Percentiles rank a stretch among this genome's conserved stretches.
Evolutionary conservation across 2,797 vertebrate genomes (phyloP).

Genomic region (Poliocrania exsul): DNA sequence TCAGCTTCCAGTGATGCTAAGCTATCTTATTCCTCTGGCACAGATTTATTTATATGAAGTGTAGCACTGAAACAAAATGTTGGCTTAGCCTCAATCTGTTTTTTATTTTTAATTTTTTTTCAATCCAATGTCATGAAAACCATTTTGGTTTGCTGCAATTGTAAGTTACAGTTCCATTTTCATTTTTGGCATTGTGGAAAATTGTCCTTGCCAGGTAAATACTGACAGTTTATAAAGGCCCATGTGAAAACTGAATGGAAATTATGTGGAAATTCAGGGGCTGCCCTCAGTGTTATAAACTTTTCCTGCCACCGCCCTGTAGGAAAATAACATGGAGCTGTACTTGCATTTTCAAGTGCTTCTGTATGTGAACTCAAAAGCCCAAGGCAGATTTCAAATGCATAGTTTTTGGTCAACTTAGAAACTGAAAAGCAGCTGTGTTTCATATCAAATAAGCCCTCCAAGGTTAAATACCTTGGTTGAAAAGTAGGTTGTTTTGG

Average conservation of each 20-base stretch:
- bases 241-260: neutral
- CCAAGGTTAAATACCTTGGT: neutral
- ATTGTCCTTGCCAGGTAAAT: neutral
- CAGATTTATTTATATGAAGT: constrained; percentile 34
- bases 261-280: neutral
- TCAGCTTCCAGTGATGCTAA: constrained; percentile 25
- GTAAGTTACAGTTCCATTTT: neutral
- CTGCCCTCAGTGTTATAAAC: neutral
- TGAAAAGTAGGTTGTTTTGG: constrained; percentile 25
- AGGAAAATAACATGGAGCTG: neutral
- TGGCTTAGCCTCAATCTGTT: neutral
- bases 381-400: neutral
- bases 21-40: constrained; percentile 20
- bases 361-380: neutral
- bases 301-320: neutral
- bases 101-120: neutral
- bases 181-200: neutral
- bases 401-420: neutral
- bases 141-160: neutral
- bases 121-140: neutral
- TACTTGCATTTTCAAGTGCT: neutral
- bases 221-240: neutral
- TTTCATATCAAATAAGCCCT: neutral
- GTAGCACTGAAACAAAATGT: constrained; percentile 29
- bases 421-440: neutral